Percentiles rank a stretch among this genome's conserved stretches.
These are phyloP conservation scores for Orestias chungarensis DNA, from an alignment of 2,797 vertebrate species.

Conservation along the genomic window DNA sequence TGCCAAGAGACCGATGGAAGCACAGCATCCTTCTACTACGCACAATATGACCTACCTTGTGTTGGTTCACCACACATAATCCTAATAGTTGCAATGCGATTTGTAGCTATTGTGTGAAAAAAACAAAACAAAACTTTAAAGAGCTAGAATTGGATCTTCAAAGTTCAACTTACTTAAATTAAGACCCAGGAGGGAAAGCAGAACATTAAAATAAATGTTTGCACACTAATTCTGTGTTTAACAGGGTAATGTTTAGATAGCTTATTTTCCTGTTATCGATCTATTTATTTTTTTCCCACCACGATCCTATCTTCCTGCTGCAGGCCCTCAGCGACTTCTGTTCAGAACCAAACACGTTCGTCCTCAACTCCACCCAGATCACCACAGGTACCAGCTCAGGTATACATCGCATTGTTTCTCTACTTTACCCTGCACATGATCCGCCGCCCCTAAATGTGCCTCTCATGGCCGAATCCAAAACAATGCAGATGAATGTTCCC, in stretches of 20 bases:
- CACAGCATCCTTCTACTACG: not conserved
- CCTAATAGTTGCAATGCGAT: not conserved
- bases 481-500: slow-evolving; percentile 38
- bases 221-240: slow-evolving; percentile 46
- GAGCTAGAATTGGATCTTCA: not conserved
- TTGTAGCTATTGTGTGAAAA: not conserved
- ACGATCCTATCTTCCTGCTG: slow-evolving; percentile 26
- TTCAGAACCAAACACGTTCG: slow-evolving; percentile 85
- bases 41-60: not conserved
- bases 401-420: slow-evolving; percentile 51
- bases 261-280: slow-evolving; percentile 40
- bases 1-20: not conserved
- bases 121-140: not conserved
- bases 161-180: slow-evolving; percentile 15
- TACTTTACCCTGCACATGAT: slow-evolving; percentile 19
- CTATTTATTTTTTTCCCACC: slow-evolving; percentile 1
- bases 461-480: slow-evolving; percentile 39
- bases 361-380: slow-evolving; percentile 90
- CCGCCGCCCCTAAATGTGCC: slow-evolving; percentile 28
- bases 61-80: not conserved
- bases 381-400: slow-evolving; percentile 86
- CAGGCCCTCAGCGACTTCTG: slow-evolving; percentile 94
- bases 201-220: slow-evolving; percentile 7
- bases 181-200: not conserved
- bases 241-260: slow-evolving; percentile 73